phyloP scores from a whole-genome alignment of 2,113 vertebrate genomes.

The Passer montanus region DNA sequence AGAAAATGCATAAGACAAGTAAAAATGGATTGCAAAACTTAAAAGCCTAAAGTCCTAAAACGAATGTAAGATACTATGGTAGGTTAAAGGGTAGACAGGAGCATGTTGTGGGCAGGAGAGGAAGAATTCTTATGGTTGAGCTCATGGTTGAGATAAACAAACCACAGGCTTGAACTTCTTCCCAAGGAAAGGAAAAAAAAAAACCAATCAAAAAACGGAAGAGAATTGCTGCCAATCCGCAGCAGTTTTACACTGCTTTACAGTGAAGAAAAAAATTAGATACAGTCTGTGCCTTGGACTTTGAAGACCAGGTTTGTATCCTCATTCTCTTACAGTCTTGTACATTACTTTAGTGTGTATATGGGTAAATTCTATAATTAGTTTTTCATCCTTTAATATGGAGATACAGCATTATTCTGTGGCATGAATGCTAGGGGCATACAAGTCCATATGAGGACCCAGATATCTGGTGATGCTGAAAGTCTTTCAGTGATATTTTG shows the following conservation, averaged over 20 bases:
- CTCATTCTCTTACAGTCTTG: background rate
- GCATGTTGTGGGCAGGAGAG: background rate
- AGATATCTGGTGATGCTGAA: background rate
- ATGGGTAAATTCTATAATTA: background rate
- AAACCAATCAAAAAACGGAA: background rate
- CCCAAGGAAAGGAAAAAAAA: background rate
- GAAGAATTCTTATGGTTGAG: background rate
- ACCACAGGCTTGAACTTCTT: background rate
- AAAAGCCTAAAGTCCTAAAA: background rate
- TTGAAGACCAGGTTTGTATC: background rate
- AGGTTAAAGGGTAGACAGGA: background rate
- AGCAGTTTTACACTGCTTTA: background rate
- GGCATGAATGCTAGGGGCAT: background rate
- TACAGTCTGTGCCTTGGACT: background rate
- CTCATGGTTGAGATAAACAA: background rate
- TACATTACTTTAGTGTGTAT: background rate
- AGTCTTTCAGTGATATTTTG: background rate
- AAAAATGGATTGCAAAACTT: background rate
- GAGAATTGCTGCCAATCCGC: background rate
- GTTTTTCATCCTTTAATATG: background rate
- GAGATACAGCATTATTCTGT: background rate
- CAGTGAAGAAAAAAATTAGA: background rate
- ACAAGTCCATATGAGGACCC: background rate
- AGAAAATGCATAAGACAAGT: background rate
- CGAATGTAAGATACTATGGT: background rate